phyloP scores from a whole-genome alignment of 2,888 invertebrate genomes.

The Microctonus aethiopoides region DNA sequence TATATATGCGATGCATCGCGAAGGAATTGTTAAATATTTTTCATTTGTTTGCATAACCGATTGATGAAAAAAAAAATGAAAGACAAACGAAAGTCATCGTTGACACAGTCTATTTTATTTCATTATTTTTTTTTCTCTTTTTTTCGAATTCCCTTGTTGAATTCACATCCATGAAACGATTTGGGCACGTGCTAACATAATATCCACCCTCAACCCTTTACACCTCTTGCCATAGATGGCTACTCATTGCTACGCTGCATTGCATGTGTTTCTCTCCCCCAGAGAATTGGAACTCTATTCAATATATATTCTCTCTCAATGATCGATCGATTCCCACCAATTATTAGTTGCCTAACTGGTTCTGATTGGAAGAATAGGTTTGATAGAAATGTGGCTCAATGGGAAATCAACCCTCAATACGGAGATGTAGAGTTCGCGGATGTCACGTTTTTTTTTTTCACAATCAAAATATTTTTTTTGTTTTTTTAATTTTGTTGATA shows the following conservation, averaged over 20 bases:
- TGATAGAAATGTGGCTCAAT: constrained; percentile 58
- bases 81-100: constrained; percentile 3
- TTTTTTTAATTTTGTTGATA: constrained; percentile 17
- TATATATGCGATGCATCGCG: too few species aligned
- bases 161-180: constrained; percentile 18
- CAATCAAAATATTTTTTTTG: constrained; percentile 46
- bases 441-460: constrained; percentile 49
- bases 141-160: constrained; percentile 14
- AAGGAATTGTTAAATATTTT: too few species aligned
- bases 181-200: constrained; percentile 42
- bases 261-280: constrained; percentile 29
- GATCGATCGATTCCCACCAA: constrained; percentile 58
- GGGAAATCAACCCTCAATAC: constrained; percentile 52
- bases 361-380: constrained; percentile 58
- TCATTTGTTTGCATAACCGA: neutral
- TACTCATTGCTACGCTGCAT: constrained; percentile 25
- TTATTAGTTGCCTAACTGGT: constrained; percentile 62
- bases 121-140: constrained; percentile 14
- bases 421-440: constrained; percentile 40
- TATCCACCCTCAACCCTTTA: constrained; percentile 36
- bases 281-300: constrained; percentile 28
- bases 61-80: neutral
- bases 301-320: constrained; percentile 25
- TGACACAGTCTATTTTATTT: neutral
- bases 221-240: constrained; percentile 30